Evolutionary conservation across 2,888 invertebrate genomes (phyloP).

Genomic region (Xanthia icteritia): DNA sequence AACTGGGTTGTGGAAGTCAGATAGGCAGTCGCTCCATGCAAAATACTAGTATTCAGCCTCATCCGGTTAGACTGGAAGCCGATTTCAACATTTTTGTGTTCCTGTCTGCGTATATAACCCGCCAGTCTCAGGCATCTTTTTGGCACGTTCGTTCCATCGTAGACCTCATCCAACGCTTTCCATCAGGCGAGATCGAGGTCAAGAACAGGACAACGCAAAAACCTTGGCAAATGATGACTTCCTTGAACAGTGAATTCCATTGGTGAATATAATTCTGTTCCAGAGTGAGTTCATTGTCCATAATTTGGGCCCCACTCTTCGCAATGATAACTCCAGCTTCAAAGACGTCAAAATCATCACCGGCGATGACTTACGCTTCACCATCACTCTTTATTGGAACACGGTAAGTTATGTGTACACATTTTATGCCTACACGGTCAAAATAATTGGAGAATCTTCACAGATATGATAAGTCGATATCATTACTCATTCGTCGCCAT

Average conservation of each 20-base stretch:
- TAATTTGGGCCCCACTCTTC: slow-evolving; percentile 93
- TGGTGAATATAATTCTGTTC: slow-evolving; percentile 46
- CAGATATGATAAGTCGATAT: neutral
- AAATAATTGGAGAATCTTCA: neutral
- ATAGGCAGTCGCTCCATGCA: neutral
- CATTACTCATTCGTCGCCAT: neutral
- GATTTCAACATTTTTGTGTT: neutral
- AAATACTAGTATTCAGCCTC: neutral
- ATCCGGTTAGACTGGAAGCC: neutral
- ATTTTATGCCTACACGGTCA: neutral
- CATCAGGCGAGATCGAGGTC: neutral
- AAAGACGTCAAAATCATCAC: slow-evolving; percentile 92
- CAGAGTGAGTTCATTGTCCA: slow-evolving; percentile 92
- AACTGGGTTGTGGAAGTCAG: neutral
- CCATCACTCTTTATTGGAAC: slow-evolving; percentile 91
- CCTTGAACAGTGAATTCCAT: neutral
- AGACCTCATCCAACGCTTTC: neutral
- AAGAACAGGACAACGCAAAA: neutral
- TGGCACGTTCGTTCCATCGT: neutral
- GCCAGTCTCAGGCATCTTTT: neutral
- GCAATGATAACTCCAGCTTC: slow-evolving; percentile 76
- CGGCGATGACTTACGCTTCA: slow-evolving; percentile 93
- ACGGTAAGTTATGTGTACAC: slow-evolving; percentile 82
- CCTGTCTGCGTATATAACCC: neutral
- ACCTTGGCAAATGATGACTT: neutral